phyloP scores from a whole-genome alignment of 2,797 vertebrate genomes.

The Eulemur albifrons region DNA sequence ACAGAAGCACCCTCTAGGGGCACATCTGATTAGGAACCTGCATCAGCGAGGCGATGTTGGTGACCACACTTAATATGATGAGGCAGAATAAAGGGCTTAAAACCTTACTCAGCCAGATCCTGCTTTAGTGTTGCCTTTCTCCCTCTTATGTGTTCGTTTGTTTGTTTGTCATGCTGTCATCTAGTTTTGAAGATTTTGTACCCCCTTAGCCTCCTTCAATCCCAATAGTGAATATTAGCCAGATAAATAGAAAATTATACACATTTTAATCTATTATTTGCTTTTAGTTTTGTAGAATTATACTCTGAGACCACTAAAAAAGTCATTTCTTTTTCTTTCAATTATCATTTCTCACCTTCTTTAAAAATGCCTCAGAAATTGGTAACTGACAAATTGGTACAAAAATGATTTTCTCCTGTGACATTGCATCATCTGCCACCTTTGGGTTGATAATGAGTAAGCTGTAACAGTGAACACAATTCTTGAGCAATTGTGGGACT shows the following conservation, averaged over 20 bases:
- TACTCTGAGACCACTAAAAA: not conserved
- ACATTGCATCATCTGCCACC: not conserved
- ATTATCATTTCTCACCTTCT: slow-evolving; percentile 25
- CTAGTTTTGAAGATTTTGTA: not conserved
- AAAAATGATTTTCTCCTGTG: slow-evolving; percentile 66
- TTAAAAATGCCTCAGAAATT: slow-evolving; percentile 43
- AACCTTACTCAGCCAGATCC: too few species aligned
- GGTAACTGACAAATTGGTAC: slow-evolving; percentile 20
- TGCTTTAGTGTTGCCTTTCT: not conserved
- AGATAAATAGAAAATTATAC: slow-evolving; percentile 19
- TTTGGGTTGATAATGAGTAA: not conserved
- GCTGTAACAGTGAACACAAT: not conserved
- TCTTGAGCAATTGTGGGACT: not conserved
- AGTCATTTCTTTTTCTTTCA: slow-evolving; percentile 28
- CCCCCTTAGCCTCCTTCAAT: slow-evolving; percentile 9
- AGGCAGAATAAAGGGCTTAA: not conserved
- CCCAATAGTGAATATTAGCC: not conserved
- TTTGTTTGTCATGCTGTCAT: not conserved
- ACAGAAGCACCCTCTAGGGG: not conserved
- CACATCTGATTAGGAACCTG: not conserved
- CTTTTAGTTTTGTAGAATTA: slow-evolving; percentile 36
- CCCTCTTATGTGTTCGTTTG: not conserved
- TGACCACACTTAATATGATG: fast-evolving
- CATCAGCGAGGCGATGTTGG: fast-evolving
- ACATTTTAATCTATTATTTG: slow-evolving; percentile 18